Evolutionary conservation across 2,888 invertebrate genomes (phyloP), one percentile per base, ranked within the genome.

Genomic region (Neoascia interrupta): DNA sequence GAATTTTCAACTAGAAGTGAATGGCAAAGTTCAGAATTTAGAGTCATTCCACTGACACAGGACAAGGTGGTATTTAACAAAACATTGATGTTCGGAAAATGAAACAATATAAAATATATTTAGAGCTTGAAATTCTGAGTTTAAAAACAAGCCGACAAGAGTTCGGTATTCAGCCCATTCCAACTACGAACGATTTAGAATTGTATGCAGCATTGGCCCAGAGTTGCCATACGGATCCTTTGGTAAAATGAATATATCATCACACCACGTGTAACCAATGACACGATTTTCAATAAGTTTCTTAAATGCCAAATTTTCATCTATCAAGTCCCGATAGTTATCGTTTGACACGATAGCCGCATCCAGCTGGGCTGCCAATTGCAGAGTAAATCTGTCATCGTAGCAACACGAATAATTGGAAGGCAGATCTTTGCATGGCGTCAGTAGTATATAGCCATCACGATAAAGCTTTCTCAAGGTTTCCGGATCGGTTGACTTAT

Each of bases 241-340:
- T 0, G 96, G 95, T 82, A 96, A 92, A 92, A 96, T 94, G 6
- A 96, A 91, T 85, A 93, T 91, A 84, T 95, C 92, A n/a, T 92
- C 92, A 0, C 94, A 94, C 92, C 95, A 96, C 0, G 94, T 93
- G 84, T 93, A 96, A 68, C 92, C 92, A 3, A 96, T 87, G 1
- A 96, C 87, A 64, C 95, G 90, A 56, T 91, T 91, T 83, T 92
- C 91, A 66, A 95, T 93, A 0, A 92, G 91, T 69, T 90, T 89
- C 51, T 91, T 90, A 91, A 94, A 94, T 34, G 89, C 88, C 0
- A 91, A 90, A 84, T 93, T 93, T 85, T 94, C 94, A 0, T 83
- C 16, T 1, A 92, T 86, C 0, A 95, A 85, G 84, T 96, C 95
- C 54, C 92, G 89, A 85, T 92, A 95, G 81, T 94, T 93, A 84